Evolutionary conservation across 2,888 invertebrate genomes (phyloP).

Genomic region (Dermolepida albohirtum): DNA sequence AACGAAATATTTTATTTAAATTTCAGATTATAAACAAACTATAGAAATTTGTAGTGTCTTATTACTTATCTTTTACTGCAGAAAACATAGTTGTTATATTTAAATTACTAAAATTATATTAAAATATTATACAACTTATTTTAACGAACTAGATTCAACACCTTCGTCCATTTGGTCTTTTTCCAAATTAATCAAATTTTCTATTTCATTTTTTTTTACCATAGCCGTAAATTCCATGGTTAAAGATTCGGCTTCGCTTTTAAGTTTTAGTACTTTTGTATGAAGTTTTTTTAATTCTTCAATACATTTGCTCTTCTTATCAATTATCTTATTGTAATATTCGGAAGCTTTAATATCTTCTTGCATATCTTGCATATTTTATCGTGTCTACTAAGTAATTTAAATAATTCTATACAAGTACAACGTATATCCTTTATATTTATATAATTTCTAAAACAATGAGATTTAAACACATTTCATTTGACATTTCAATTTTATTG

Average conservation of each 20-base stretch:
- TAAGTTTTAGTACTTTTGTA: neutral
- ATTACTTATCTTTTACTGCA: too few species aligned
- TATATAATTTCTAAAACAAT: too few species aligned
- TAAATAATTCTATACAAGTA: neutral
- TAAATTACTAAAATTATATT: neutral
- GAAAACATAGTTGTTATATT: neutral
- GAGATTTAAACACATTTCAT: too few species aligned
- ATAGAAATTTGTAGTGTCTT: too few species aligned
- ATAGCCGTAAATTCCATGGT: neutral
- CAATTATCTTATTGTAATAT: neutral
- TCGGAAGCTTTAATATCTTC: neutral
- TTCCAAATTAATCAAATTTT: neutral
- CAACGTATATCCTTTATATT: too few species aligned
- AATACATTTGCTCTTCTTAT: neutral
- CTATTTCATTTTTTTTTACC: neutral
- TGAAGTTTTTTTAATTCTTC: constrained; percentile 7
- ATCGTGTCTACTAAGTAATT: neutral
- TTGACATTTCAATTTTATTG: too few species aligned
- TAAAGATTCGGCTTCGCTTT: neutral
- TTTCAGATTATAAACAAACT: too few species aligned
- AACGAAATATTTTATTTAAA: too few species aligned
- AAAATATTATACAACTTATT: too few species aligned
- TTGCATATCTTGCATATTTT: neutral
- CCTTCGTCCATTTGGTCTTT: neutral
- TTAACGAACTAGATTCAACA: too few species aligned